phyloP scores from a whole-genome alignment of 1,140 invertebrate species.

The Heliothis virescens region DNA sequence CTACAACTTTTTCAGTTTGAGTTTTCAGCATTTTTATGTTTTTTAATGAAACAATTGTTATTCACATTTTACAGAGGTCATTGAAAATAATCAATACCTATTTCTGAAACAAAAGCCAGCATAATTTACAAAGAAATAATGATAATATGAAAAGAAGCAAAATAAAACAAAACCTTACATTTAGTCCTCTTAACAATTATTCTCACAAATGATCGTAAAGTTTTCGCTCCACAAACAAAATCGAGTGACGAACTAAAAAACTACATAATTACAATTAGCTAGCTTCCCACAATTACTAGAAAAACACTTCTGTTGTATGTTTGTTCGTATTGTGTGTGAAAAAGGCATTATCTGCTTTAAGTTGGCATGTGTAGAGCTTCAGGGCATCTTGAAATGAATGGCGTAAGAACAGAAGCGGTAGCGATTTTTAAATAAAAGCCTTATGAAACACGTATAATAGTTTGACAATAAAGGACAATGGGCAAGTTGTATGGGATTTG shows the following conservation, averaged over 20 bases:
- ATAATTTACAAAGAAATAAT: neutral
- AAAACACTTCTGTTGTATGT: slow-evolving; percentile 47
- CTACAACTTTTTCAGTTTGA: too few relatives aligned
- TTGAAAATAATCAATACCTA: neutral
- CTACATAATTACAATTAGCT: slow-evolving; percentile 29
- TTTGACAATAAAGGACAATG: too few relatives aligned
- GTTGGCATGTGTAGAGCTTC: slow-evolving; percentile 71
- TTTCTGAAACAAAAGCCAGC: neutral
- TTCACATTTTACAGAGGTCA: too few relatives aligned
- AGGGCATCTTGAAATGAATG: slow-evolving; percentile 56
- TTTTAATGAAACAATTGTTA: too few relatives aligned
- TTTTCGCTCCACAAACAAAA: slow-evolving; percentile 15
- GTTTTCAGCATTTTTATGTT: too few relatives aligned
- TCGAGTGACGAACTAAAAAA: neutral
- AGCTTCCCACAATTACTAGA: slow-evolving; percentile 54
- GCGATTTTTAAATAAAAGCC: neutral
- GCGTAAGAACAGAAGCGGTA: slow-evolving; percentile 51
- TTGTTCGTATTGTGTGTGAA: slow-evolving; percentile 57
- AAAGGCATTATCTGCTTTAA: slow-evolving; percentile 62
- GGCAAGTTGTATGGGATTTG: too few relatives aligned
- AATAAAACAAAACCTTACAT: neutral
- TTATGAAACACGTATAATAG: too few relatives aligned
- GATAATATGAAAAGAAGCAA: neutral
- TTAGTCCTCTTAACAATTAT: slow-evolving; percentile 5
- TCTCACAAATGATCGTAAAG: neutral